Conservation (phyloP, 2,113 vertebrate species). For the Chloropsis cyanopogon region DNA sequence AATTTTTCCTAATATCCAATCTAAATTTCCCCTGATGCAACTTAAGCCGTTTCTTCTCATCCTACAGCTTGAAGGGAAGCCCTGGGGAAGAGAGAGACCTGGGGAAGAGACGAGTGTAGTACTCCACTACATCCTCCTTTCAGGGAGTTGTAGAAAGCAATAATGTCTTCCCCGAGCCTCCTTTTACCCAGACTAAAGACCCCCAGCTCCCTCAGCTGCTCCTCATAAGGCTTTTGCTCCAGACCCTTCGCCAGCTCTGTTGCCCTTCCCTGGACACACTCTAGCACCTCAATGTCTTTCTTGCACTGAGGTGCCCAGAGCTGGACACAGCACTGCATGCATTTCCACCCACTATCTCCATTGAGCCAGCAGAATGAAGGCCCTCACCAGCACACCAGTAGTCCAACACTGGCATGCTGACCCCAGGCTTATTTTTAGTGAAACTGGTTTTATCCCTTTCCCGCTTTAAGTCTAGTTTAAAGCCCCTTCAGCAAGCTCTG, state of each 20-base stretch:
- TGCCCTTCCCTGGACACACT: background rate
- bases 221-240: background rate
- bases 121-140: background rate
- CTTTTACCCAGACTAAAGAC: background rate
- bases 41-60: background rate
- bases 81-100: no score
- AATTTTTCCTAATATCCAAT: background rate
- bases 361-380: background rate
- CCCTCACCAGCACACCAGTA: fast-evolving
- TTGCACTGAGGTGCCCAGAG: background rate
- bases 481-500: background rate
- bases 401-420: background rate
- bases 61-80: background rate
- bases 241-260: background rate
- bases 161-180: background rate
- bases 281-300: background rate
- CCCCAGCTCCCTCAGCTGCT: background rate
- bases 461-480: background rate
- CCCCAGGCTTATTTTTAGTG: background rate
- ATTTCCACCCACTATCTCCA: background rate
- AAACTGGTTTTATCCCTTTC: background rate
- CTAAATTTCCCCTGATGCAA: background rate
- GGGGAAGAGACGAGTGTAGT: background rate
- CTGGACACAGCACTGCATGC: background rate
- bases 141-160: background rate